phyloP scores from a whole-genome alignment of 1,140 invertebrate genomes.

The Diachasmimorpha longicaudata region DNA sequence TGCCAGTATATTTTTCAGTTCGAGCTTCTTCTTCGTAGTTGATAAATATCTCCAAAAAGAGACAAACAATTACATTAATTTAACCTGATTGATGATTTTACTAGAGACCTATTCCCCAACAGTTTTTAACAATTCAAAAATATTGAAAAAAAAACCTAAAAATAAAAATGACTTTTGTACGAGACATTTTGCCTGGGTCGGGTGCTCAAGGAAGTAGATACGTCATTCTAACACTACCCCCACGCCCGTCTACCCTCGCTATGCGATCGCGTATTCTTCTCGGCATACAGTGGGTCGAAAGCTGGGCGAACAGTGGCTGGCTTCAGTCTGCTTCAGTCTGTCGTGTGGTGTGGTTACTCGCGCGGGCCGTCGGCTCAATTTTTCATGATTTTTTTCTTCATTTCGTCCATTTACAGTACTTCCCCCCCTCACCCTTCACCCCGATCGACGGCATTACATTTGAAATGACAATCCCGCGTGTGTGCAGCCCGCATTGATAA shows the following conservation, averaged over 20 bases:
- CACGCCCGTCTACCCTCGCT: not conserved
- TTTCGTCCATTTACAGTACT: not conserved
- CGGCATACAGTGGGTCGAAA: slow-evolving; percentile 12
- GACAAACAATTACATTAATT: no score
- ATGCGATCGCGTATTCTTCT: slow-evolving; percentile 22
- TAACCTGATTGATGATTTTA: no score
- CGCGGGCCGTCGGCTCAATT: slow-evolving; percentile 10
- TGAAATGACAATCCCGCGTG: not conserved
- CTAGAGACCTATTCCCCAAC: no score
- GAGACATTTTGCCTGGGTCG: no score
- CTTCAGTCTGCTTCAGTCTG: slow-evolving; percentile 43
- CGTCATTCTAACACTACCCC: not conserved
- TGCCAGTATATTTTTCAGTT: no score
- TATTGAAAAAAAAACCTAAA: no score
- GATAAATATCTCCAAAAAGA: no score
- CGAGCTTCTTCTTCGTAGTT: no score
- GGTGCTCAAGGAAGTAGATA: no score
- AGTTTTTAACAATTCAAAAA: no score
- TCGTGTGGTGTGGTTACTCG: slow-evolving; percentile 45
- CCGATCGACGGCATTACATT: not conserved
- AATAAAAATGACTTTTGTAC: no score
- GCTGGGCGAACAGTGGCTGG: slow-evolving; percentile 13
- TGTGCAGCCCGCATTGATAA: not conserved
- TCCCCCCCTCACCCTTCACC: not conserved
- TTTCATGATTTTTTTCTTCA: not conserved